Base-by-base conservation (phyloP, 2,797 vertebrate species). In the Gobionotothen gibberifrons region DNA sequence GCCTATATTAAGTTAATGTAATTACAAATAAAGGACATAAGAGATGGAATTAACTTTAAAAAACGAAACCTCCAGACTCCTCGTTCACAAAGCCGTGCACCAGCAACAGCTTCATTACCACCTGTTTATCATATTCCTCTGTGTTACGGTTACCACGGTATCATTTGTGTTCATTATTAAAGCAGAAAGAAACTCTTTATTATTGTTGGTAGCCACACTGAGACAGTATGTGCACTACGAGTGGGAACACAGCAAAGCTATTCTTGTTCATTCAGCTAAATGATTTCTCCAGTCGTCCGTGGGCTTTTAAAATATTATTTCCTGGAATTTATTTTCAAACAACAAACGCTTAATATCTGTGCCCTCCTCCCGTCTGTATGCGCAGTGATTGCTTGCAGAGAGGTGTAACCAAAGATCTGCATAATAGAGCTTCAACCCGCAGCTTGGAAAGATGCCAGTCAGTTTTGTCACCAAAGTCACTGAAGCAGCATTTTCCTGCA, bases 381-480 rank as follows among this genome's bases (percentile, higher is more conserved):
- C 63, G 49, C 72, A 75, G 72, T 61, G 71, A 68, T 87, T 88
- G 85, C 89, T 89, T 89, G 87, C 90, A 89, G 83, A 79, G 72
- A 63, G 26, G 65, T 60, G 19, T 36, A 74, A 88, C 86, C 81
- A 90, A 93, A 90, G 88, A 88, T 74, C 54, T 84, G 72, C 79
- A 66, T 70, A 22, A 51, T 75, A 74, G 72, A 55, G 59, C 72
- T 54, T 68, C 9, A 0, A n/a, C 46, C 72, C 67, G 55, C 64
- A 69, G 63, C 85, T 81, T 79, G 65, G 64, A 84, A 57, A 83
- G 69, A 75, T 52, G 73, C 72, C 73, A 36, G 51, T 85, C 69
- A 59, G 5, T 46, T 82, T 32, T 76, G 71, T 81, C 79, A 73
- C 75, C 68, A 81, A 79, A 78, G 79, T 70, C 62, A 79, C 29